Evolutionary conservation across 2,113 vertebrate species (phyloP).

Genomic region (Gasterosteus aculeatus): DNA sequence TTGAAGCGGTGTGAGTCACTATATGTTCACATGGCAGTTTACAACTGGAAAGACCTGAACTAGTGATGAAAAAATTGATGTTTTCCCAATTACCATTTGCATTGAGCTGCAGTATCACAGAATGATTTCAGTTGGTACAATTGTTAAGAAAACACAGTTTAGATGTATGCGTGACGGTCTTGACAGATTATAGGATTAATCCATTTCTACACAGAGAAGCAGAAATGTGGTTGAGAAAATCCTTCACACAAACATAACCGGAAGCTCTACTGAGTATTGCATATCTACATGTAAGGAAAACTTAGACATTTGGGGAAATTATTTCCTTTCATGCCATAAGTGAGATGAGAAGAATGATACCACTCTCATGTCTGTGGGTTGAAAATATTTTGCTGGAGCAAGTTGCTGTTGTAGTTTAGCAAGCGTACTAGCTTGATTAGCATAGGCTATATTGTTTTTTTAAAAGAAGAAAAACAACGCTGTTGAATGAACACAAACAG

Average conservation of each 20-base stretch:
- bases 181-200: slow-evolving; percentile 9
- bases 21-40: slow-evolving; percentile 54
- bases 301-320: slow-evolving; percentile 29
- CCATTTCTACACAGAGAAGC: slow-evolving; percentile 16
- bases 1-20: slow-evolving; percentile 22
- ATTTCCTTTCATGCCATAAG: neutral
- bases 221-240: slow-evolving; percentile 33
- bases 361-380: neutral
- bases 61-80: slow-evolving; percentile 21
- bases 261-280: slow-evolving; percentile 65
- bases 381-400: neutral
- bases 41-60: slow-evolving; percentile 42
- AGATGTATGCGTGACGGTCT: slow-evolving; percentile 41
- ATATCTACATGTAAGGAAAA: slow-evolving; percentile 56
- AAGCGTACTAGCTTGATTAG: neutral
- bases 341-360: neutral
- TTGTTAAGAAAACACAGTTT: slow-evolving; percentile 9
- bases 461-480: too few relatives aligned
- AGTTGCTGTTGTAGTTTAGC: neutral
- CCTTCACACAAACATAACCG: slow-evolving; percentile 44
- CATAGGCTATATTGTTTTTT: neutral
- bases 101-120: slow-evolving; percentile 17
- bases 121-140: slow-evolving; percentile 15
- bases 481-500: too few relatives aligned
- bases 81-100: neutral